These are phyloP conservation scores for Chironomus riparius DNA, from an alignment of 2,888 invertebrate genomes.

Conservation along the genomic window DNA sequence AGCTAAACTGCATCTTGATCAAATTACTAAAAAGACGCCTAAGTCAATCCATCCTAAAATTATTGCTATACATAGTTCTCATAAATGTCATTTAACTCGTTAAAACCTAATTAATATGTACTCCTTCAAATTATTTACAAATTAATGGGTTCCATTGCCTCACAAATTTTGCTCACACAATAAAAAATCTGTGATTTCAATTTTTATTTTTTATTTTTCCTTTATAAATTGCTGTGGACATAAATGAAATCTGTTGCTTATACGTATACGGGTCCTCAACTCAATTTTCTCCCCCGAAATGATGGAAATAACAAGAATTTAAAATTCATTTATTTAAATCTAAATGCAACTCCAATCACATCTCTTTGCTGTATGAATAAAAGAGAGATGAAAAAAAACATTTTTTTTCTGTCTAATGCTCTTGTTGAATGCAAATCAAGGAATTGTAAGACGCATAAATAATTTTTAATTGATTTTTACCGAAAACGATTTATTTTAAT, in stretches of 20 bases:
- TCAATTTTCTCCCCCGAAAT: background rate
- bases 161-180: too few species aligned
- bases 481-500: slow-evolving; percentile 25
- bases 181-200: too few species aligned
- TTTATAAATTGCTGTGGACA: too few species aligned
- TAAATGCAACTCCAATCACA: slow-evolving; percentile 12
- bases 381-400: background rate
- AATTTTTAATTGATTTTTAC: slow-evolving; percentile 21
- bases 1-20: too few species aligned
- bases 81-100: background rate
- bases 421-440: background rate
- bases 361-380: background rate
- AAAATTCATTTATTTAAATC: slow-evolving; percentile 27
- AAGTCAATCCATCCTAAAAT: too few species aligned
- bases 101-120: background rate
- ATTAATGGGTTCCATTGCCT: too few species aligned
- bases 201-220: too few species aligned
- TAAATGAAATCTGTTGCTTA: too few species aligned
- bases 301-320: slow-evolving; percentile 5
- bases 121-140: too few species aligned
- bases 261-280: background rate
- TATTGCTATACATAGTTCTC: too few species aligned
- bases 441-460: slow-evolving; percentile 3
- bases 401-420: background rate
- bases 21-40: too few species aligned